Evolutionary conservation across 92 coral and sea anemone species (phyloP), one percentile per base, ranked within the genome.

Genomic region (Zoanthus gigantus): DNA sequence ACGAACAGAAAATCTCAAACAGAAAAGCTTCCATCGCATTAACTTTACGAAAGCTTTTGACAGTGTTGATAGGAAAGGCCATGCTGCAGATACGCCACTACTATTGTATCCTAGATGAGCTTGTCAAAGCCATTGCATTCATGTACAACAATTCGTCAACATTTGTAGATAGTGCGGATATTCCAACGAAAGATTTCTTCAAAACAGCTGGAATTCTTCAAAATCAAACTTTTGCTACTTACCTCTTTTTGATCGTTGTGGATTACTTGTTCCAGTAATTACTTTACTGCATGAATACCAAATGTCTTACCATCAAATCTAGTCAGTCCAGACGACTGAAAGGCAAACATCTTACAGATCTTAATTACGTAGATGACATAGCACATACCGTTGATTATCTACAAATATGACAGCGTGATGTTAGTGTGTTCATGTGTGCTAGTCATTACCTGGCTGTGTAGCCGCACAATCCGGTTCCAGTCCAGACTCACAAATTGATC

Each of bases 311-410:
- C 74, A 71, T 71, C 74, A 71, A 71, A 52, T 58, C 53, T 8
- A 61, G 32, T 7, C 71, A 65, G 29, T 23, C 87, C 66, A 9
- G 14, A 60, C 71, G 50, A 66, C 76, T 47, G 23, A 82, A 65
- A 82, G 76, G 72, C 17, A 82, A 82, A 65, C 77, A 82, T 82
- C 87, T 82, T 42, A 82, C 87, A 37, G 87, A 82, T 42, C 87
- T 82, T 82, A 77, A 82, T 82, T 82, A 82, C 67, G 57, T 58
- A 28, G 87, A 83, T 67, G 87, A 83, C 56, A 67, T 83, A 66
- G 87, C 78, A 42, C 78, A 45, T 37, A 83, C 77, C 18, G 77
- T 78, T 28, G 74, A 44, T 44, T 78, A 58, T 47, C 57, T 83
- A 68, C 87, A 83, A 67, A 67, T 23, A 23, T 23, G 23, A 23